Conservation (phyloP, 2,888 invertebrate species). For the Ecliptopera silaceata region DNA sequence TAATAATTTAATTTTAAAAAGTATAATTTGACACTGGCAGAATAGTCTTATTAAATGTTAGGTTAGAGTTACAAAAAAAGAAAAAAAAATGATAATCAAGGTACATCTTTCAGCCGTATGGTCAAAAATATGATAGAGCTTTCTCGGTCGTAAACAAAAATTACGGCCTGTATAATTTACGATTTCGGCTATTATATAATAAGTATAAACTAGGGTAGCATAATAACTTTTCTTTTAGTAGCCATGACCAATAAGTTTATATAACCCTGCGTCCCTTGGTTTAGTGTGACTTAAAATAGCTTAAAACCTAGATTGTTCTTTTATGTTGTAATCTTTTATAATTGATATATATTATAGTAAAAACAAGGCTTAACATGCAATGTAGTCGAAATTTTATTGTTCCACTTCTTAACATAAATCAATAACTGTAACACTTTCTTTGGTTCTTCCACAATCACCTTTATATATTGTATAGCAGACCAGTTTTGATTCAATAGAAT, state of each 20-base stretch:
- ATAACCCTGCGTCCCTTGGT: not conserved
- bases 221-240: conserved; percentile 26
- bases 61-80: too few species aligned
- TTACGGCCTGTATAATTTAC: conserved; percentile 36
- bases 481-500: not conserved
- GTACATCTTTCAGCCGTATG: conserved; percentile 1
- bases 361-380: too few species aligned
- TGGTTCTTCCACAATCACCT: not conserved
- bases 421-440: not conserved
- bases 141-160: conserved; percentile 29
- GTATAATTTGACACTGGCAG: too few species aligned
- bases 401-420: too few species aligned
- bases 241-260: not conserved
- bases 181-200: conserved; percentile 34
- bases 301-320: too few species aligned
- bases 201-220: conserved; percentile 22
- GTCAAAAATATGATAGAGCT: conserved; percentile 2
- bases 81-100: too few species aligned
- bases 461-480: not conserved
- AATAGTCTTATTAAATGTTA: too few species aligned
- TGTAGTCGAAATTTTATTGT: too few species aligned
- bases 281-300: too few species aligned
- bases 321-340: too few species aligned
- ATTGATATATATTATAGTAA: too few species aligned
- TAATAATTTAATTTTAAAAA: too few species aligned